Base-by-base conservation (phyloP, 2,888 invertebrate genomes). In the Aporophyla nigra region DNA sequence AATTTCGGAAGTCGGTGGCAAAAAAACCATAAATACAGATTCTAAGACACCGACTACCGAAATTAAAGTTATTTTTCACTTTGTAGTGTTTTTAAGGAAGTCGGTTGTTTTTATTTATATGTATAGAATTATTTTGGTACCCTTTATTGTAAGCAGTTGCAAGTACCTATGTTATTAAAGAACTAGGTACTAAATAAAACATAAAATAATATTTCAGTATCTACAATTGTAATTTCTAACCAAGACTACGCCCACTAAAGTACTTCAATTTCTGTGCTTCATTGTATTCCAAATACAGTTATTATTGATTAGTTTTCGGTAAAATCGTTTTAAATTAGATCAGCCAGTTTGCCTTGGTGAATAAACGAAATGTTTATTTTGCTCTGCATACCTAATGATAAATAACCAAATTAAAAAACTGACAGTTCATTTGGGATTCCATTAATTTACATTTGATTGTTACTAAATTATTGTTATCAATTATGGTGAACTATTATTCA, bases 371-470 rank as follows among this genome's bases (percentile, higher is more conserved):
- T 74, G n/a, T 24, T 62, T 43, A 51, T 14, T 40, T 21, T 27
- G 33, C 33, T 33, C 33, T 33, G 33, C 33, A 54, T 16, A 46
- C 12, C 27, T 46, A 61, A n/a, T 46, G 21, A n/a, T 58, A 46
- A 9, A 40, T 58, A 46, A 14, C 53, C 10, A 33, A 70, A 70
- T 65, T 5, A 46, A 46, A 12, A 46, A 33, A 65, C 16, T 53
- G 14, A 62, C 16, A 40, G 53, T 71, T 65, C 16, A 78, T 58
- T 71, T 65, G 33, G 19, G 53, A 59, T 63, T 33, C 24, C 46
- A 53, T 12, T 77, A 24, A 63, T 51, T 66, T 21, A 53, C 16
- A 46, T 77, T 77, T 21, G 33, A 43, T 24, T 70, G 33, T 69
- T 51, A 76, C 9, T 21, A 53, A 66, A 74, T 46, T 51, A n/a